These are phyloP conservation scores for Pogonomyrmex californicus DNA, from an alignment of 1,140 invertebrate species.

Conservation along the genomic window DNA sequence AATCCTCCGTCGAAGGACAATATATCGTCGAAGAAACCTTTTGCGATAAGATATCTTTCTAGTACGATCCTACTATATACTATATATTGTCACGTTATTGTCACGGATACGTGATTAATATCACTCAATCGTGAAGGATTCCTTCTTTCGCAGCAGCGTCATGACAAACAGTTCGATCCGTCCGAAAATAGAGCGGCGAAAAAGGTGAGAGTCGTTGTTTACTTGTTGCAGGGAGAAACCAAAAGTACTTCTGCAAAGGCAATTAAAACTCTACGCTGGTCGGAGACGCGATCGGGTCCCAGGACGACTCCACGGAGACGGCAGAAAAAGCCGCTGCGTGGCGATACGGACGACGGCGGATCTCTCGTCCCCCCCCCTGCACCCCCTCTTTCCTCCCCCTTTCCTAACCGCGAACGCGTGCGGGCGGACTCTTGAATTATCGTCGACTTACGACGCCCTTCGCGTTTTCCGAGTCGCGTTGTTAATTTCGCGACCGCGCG, in stretches of 20 bases:
- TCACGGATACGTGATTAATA: background rate
- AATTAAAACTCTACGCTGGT: constrained; percentile 56
- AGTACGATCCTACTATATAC: background rate
- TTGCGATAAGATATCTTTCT: background rate
- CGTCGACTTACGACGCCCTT: constrained; percentile 59
- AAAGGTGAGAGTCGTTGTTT: constrained; percentile 19
- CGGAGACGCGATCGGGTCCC: constrained; percentile 37
- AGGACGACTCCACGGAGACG: background rate
- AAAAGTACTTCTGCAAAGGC: constrained; percentile 44
- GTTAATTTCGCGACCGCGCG: constrained; percentile 57
- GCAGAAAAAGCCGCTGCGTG: background rate
- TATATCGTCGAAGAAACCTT: background rate
- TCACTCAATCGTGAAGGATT: background rate
- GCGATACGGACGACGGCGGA: background rate
- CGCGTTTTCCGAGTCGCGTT: constrained; percentile 24
- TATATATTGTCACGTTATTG: background rate
- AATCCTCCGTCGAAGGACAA: background rate
- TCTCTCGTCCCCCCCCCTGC: background rate
- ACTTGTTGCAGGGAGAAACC: background rate
- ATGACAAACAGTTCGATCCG: background rate
- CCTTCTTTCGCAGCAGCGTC: background rate
- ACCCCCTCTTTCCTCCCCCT: background rate
- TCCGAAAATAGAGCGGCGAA: background rate
- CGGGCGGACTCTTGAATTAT: constrained; percentile 65
- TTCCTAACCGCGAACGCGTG: constrained; percentile 12